phyloP scores from a whole-genome alignment of 2,888 invertebrate species.

The Apoderus coryli region DNA sequence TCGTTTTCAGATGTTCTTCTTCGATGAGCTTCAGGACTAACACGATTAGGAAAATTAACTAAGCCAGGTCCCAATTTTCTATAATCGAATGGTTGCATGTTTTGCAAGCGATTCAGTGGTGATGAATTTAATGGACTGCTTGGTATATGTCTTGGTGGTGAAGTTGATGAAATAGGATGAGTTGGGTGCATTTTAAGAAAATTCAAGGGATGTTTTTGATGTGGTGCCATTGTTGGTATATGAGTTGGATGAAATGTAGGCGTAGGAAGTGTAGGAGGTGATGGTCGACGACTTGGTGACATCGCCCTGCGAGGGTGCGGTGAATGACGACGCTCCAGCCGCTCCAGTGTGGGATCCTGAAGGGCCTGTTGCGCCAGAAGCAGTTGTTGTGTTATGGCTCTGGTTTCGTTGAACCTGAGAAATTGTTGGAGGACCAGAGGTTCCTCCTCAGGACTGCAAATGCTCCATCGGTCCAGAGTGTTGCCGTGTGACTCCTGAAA shows the following conservation, averaged over 20 bases:
- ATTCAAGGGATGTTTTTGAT: slow-evolving; percentile 33
- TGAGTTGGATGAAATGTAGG: slow-evolving; percentile 33
- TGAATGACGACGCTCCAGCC: slow-evolving; percentile 35
- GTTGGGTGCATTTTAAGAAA: slow-evolving; percentile 33
- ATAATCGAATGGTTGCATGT: slow-evolving; percentile 92
- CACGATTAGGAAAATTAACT: slow-evolving; percentile 34
- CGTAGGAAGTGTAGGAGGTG: slow-evolving; percentile 39
- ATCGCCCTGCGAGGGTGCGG: slow-evolving; percentile 38
- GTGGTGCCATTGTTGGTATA: slow-evolving; percentile 35
- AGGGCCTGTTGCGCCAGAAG: slow-evolving; percentile 45
- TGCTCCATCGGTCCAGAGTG: slow-evolving; percentile 78
- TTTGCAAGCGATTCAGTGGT: slow-evolving; percentile 78
- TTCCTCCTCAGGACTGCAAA: slow-evolving; percentile 79
- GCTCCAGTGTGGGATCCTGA: slow-evolving; percentile 42
- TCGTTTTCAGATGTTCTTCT: slow-evolving; percentile 39
- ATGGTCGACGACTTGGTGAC: slow-evolving; percentile 53
- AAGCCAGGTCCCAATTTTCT: slow-evolving; percentile 56
- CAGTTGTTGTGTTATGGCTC: slow-evolving; percentile 61
- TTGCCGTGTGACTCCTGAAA: slow-evolving; percentile 42
- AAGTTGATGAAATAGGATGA: slow-evolving; percentile 41
- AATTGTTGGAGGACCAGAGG: slow-evolving; percentile 85
- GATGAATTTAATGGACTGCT: slow-evolving; percentile 49
- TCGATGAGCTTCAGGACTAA: slow-evolving; percentile 32
- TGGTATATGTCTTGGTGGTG: slow-evolving; percentile 42
- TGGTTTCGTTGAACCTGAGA: slow-evolving; percentile 77